phyloP scores from a whole-genome alignment of 2,797 vertebrate genomes.

The Oceanodroma leucorhoa region DNA sequence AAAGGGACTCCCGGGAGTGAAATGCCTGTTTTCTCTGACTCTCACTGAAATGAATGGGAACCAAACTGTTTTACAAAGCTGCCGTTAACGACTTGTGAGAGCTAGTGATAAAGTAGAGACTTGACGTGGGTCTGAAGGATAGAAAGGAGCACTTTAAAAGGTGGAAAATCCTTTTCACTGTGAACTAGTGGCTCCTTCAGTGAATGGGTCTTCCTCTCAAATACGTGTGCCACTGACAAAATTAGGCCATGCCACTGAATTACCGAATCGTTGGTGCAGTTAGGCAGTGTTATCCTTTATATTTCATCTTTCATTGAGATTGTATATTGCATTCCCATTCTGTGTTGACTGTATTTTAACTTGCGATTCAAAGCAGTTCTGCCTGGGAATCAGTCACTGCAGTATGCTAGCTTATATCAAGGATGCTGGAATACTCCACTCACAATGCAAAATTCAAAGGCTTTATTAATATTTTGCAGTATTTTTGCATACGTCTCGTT shows the following conservation, averaged over 20 bases:
- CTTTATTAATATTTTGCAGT: conserved; percentile 8
- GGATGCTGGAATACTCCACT: not conserved
- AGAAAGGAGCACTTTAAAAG: not conserved
- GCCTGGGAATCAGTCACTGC: not conserved
- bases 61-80: not conserved
- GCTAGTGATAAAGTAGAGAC: not conserved
- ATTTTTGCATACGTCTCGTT: not conserved
- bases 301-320: not conserved
- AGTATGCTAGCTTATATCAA: not conserved
- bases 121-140: not conserved
- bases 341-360: not conserved
- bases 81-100: not conserved
- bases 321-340: not conserved
- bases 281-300: not conserved
- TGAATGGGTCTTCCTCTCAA: not conserved
- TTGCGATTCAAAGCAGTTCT: not conserved
- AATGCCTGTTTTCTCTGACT: not conserved
- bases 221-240: not conserved
- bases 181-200: not conserved
- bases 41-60: not conserved
- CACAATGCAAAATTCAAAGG: conserved; percentile 1
- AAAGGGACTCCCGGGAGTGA: not conserved
- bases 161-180: not conserved
- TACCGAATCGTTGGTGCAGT: not conserved
- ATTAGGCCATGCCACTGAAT: not conserved